A percentile compares a stretch with the other conserved stretches of the same genome.
Evolutionary conservation across 1,140 invertebrate species (phyloP).

Genomic region (Pogonomyrmex californicus): DNA sequence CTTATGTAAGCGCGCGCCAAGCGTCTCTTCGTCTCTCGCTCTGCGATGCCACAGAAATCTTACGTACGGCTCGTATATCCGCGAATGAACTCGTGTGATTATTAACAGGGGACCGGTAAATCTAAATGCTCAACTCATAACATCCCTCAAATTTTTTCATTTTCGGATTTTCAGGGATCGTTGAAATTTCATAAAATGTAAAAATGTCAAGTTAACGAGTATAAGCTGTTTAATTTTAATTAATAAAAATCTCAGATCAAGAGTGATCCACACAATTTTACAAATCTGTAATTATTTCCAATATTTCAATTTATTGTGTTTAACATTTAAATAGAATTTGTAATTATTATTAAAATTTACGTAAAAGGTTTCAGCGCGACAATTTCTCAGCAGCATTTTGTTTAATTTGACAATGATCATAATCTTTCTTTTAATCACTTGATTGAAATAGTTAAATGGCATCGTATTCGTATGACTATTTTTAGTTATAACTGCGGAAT

Average conservation of each 20-base stretch:
- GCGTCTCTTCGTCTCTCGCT: not conserved
- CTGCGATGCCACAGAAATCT: slow-evolving; percentile 30
- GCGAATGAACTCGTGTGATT: not conserved
- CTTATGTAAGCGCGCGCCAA: slow-evolving; percentile 74
- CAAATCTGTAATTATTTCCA: not conserved
- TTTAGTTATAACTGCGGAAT: not conserved
- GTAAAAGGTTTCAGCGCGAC: not conserved
- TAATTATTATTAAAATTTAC: not conserved
- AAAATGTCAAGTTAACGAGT: not conserved
- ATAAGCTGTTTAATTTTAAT: not conserved
- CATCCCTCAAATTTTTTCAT: not conserved
- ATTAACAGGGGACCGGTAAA: not conserved
- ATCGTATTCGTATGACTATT: slow-evolving; percentile 13
- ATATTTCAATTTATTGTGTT: not conserved
- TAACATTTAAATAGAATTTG: not conserved
- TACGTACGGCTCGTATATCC: not conserved
- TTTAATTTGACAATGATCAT: slow-evolving; percentile 9
- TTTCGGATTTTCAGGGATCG: not conserved
- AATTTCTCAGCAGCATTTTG: not conserved
- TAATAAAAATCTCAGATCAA: not conserved
- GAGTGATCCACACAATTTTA: not conserved
- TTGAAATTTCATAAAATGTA: not conserved
- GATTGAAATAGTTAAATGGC: not conserved
- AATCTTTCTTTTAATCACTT: not conserved
- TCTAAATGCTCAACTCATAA: not conserved